Evolutionary conservation across 1,140 invertebrate species (phyloP).

Genomic region (Lethocerus indicus): DNA sequence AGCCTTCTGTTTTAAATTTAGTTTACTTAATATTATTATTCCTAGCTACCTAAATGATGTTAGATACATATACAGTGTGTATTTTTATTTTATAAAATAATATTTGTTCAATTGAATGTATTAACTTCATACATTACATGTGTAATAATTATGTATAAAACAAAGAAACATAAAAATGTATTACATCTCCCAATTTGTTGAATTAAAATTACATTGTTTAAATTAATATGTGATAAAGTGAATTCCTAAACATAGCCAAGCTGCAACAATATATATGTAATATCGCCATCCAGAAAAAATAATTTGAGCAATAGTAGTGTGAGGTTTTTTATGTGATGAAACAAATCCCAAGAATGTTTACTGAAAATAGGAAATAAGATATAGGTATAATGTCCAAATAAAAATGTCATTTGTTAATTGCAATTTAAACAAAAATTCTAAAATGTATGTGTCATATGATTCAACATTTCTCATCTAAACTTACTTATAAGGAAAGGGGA

Average conservation of each 20-base stretch:
- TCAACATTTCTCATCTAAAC: neutral
- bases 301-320: slow-evolving; percentile 11
- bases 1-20: neutral
- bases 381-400: neutral
- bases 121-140: slow-evolving; percentile 4
- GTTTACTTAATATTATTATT: neutral
- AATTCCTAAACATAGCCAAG: slow-evolving; percentile 9
- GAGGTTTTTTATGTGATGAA: neutral
- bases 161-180: slow-evolving; percentile 3
- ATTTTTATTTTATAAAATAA: neutral
- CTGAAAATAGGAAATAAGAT: neutral
- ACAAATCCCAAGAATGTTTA: neutral
- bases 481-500: neutral
- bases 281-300: slow-evolving; percentile 6
- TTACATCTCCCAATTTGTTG: neutral
- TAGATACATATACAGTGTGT: neutral
- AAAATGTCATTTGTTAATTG: neutral
- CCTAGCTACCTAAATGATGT: neutral
- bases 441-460: neutral
- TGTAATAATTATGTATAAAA: no score
- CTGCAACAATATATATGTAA: slow-evolving; percentile 7
- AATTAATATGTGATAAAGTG: neutral
- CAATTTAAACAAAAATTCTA: neutral
- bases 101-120: neutral
- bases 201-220: neutral